phyloP scores from a whole-genome alignment of 1,140 invertebrate species.

The Aphaenogaster ashmeadi region DNA sequence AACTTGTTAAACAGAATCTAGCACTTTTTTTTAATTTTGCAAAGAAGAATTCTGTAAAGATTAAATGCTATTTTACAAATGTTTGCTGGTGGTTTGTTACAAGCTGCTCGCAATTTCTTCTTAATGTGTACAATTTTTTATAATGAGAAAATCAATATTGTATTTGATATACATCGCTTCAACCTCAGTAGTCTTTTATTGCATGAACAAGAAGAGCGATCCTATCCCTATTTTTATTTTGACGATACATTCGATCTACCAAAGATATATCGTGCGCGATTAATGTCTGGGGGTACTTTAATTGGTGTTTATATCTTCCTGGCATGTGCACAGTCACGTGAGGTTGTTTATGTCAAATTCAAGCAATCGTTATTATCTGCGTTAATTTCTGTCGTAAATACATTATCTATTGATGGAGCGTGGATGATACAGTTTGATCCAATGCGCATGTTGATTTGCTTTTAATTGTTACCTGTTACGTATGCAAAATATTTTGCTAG shows the following conservation, averaged over 20 bases:
- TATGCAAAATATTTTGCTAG: not conserved
- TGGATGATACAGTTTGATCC: not conserved
- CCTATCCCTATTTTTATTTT: not conserved
- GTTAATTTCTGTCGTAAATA: not conserved
- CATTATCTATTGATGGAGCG: not conserved
- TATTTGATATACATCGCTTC: not conserved
- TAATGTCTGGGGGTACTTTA: conserved; percentile 14
- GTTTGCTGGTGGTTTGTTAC: not conserved
- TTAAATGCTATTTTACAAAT: conserved; percentile 12
- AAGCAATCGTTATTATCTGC: not conserved
- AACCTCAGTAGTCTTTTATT: not conserved
- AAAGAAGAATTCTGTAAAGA: not conserved
- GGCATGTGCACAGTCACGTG: conserved; percentile 15
- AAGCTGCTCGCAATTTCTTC: not conserved
- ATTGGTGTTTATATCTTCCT: conserved; percentile 27
- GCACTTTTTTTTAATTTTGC: not conserved
- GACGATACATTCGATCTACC: not conserved
- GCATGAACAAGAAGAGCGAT: not conserved
- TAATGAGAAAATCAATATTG: not conserved
- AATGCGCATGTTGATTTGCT: not conserved
- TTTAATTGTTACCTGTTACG: not conserved
- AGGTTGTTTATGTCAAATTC: not conserved
- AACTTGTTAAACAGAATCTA: not conserved
- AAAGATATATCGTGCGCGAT: not conserved
- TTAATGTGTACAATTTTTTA: not conserved